Evolutionary conservation across 2,113 vertebrate species (phyloP).

Genomic region (Nannobrachium achirus): DNA sequence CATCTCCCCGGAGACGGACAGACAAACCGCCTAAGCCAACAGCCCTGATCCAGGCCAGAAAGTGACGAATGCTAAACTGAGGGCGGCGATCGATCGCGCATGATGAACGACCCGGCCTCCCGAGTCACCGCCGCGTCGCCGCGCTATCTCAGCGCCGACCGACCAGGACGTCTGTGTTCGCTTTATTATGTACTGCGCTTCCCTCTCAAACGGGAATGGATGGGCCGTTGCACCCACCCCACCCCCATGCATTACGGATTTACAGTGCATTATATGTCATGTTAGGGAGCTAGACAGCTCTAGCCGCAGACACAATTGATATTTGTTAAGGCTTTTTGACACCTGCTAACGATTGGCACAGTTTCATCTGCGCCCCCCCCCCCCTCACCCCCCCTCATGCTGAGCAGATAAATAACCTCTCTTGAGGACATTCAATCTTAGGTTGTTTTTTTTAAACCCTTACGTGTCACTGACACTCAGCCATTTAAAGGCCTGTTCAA

Average conservation of each 20-base stretch:
- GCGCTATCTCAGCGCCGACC: conserved; percentile 40
- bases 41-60: conserved; percentile 42
- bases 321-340: conserved; percentile 29
- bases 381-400: conserved; percentile 21
- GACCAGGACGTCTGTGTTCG: conserved; percentile 52
- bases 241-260: conserved; percentile 34
- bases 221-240: conserved; percentile 26
- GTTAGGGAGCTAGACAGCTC: conserved; percentile 17
- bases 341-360: conserved; percentile 14
- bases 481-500: conserved; percentile 22
- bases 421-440: conserved; percentile 11
- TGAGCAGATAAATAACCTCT: conserved; percentile 36
- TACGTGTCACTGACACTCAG: conserved; percentile 32
- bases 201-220: conserved; percentile 47
- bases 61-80: conserved; percentile 69
- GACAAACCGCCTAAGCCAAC: conserved; percentile 33
- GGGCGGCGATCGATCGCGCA: conserved; percentile 58
- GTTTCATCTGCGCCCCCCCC: conserved; percentile 23
- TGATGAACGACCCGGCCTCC: conserved; percentile 57
- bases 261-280: conserved; percentile 21
- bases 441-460: conserved; percentile 13
- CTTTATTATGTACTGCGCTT: conserved; percentile 57
- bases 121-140: conserved; percentile 43
- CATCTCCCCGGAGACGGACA: conserved; percentile 29
- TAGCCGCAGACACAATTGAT: conserved; percentile 21